Base-by-base conservation (phyloP, 2,888 invertebrate genomes). In the Bombyx huttoni region DNA sequence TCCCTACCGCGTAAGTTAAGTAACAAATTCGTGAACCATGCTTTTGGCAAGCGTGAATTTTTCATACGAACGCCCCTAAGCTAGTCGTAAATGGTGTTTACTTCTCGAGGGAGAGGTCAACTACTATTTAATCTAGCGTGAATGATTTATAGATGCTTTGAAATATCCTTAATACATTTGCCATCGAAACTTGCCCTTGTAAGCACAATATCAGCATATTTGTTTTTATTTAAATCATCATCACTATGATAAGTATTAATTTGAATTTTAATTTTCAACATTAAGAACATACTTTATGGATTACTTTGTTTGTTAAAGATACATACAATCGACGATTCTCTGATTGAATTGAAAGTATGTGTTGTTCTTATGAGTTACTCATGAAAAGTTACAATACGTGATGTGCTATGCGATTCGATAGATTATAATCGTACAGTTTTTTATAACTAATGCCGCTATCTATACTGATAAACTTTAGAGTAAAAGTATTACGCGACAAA, bases 41-140 rank as follows among this genome's bases (percentile, higher is more conserved):
- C 14, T 33, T n/a, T 63, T 55, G 62, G 59, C 64, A 61, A 68
- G 72, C 72, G 74, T 63, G 70, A 75, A 69, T 64, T 70, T 73
- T 72, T 69, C 67, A 58, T 58, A 57, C 58, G 63, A 67, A 64
- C 72, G 63, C 81, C 81, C 81, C 72, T 67, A 68, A 68, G 73
- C 72, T 73, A 70, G 67, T 62, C 64, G 73, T 84, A 84, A 40
- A 86, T 85, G 78, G 80, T 81, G 81, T 83, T 83, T 83, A 73
- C 75, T 71, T 67, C 68, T 65, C 63, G 65, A 75, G 81, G 82
- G 81, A 73, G 82, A 81, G 85, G 84, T 87, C 86, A 85, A 85
- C 82, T 81, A 79, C 75, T 80, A 81, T 83, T 84, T 80, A 87
- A 87, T 86, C 81, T 84, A 79, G 73, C 76, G 81, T 84, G 81